Percentiles rank a stretch among this genome's conserved stretches.
phyloP scores from a whole-genome alignment of 64 coral and sea anemone species.

The Platygyra sinensis region DNA sequence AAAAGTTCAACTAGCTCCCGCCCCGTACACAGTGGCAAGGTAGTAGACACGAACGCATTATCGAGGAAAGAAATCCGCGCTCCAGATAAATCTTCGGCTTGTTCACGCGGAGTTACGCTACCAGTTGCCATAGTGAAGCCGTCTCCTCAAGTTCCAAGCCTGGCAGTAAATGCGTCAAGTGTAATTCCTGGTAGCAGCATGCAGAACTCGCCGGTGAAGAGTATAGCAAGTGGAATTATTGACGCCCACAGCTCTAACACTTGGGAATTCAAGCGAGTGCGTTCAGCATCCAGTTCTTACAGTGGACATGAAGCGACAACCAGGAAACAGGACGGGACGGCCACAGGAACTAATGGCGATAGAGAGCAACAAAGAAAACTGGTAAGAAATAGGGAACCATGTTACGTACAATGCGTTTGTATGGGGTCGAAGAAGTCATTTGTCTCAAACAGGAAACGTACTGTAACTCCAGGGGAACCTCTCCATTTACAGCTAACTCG shows the following conservation, averaged over 20 bases:
- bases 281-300: neutral
- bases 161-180: neutral
- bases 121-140: constrained; percentile 31
- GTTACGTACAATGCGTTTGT: neutral
- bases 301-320: neutral
- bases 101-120: neutral
- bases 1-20: neutral
- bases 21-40: neutral
- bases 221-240: constrained; percentile 40
- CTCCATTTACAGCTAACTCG: too few relatives aligned
- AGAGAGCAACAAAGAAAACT: constrained; percentile 30
- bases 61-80: neutral
- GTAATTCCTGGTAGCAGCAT: neutral
- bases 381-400: neutral
- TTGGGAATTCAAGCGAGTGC: neutral
- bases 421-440: too few relatives aligned
- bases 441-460: too few relatives aligned
- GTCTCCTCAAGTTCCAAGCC: neutral
- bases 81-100: neutral
- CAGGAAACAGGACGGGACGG: neutral
- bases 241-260: constrained; percentile 7
- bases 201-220: neutral
- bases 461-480: too few relatives aligned
- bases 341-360: neutral
- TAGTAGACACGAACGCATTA: neutral